Evolutionary conservation across 2,888 invertebrate genomes (phyloP).

Genomic region (Polietes domitor): DNA sequence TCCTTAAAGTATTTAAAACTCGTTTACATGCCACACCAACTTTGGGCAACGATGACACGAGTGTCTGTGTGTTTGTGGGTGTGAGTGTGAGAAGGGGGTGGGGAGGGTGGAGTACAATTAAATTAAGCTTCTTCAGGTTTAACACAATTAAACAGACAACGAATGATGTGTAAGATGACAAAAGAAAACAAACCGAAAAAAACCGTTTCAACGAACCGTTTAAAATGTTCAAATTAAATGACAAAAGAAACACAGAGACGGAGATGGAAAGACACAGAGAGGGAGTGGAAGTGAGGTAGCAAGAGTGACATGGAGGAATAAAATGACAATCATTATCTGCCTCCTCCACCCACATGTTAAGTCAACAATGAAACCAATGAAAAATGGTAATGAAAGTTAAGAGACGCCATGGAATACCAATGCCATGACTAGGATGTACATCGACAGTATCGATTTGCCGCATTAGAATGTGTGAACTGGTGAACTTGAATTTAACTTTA

Average conservation of each 20-base stretch:
- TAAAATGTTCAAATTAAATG: constrained; percentile 29
- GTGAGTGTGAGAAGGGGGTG: background rate
- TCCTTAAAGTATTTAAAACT: constrained; percentile 38
- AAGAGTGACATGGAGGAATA: background rate
- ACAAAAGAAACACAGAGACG: constrained; percentile 8
- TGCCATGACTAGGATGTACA: background rate
- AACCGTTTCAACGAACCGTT: constrained; percentile 12
- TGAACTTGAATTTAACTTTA: too few relatives aligned
- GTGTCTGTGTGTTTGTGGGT: constrained; percentile 3
- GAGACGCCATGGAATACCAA: constrained; percentile 14
- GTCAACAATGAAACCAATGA: constrained; percentile 33
- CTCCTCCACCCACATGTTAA: constrained; percentile 2
- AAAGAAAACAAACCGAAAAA: background rate
- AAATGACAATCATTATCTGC: background rate
- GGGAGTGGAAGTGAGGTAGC: background rate
- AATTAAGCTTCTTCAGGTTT: constrained; percentile 44
- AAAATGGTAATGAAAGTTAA: constrained; percentile 33
- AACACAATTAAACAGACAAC: constrained; percentile 36
- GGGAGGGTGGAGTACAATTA: constrained; percentile 27
- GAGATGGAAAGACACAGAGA: background rate
- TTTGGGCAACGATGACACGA: background rate
- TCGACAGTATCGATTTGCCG: background rate
- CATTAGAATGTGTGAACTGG: background rate
- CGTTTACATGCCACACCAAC: constrained; percentile 18
- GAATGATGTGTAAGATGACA: constrained; percentile 13